Percentiles rank a stretch among this genome's conserved stretches.
These are phyloP conservation scores for Champsocephalus esox DNA, from an alignment of 2,797 vertebrate species.

Conservation along the genomic window DNA sequence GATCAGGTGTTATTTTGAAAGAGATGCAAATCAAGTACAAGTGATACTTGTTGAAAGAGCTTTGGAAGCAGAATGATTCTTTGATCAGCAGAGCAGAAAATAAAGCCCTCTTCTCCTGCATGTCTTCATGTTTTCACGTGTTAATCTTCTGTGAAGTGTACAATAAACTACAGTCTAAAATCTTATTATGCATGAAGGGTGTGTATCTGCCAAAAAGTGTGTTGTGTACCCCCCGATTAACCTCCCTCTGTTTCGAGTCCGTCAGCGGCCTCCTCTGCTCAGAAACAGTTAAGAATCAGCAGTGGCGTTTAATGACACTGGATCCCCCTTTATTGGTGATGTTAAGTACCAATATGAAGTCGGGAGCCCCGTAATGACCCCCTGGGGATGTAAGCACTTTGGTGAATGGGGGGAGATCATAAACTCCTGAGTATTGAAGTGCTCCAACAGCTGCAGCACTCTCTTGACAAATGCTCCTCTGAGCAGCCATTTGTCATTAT, in stretches of 20 bases:
- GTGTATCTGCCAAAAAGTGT: conserved; percentile 11
- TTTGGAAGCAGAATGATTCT: conserved; percentile 23
- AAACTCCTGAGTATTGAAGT: conserved; percentile 73
- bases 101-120: neutral
- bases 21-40: conserved; percentile 69
- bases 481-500: conserved; percentile 30
- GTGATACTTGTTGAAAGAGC: conserved; percentile 56
- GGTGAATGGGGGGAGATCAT: conserved; percentile 70
- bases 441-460: conserved; percentile 79
- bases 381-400: conserved; percentile 71
- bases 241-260: conserved; percentile 23
- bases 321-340: conserved; percentile 78
- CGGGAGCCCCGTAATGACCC: conserved; percentile 78
- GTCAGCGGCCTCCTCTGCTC: conserved; percentile 53
- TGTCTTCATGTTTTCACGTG: neutral
- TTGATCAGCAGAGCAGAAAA: conserved; percentile 3
- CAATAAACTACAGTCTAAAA: conserved; percentile 1
- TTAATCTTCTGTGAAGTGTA: neutral
- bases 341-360: conserved; percentile 82
- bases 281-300: conserved; percentile 57
- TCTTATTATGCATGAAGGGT: neutral
- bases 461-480: conserved; percentile 70
- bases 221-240: conserved; percentile 41
- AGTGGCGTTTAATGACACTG: conserved; percentile 76
- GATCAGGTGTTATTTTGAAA: conserved; percentile 63